Evolutionary conservation across 2,888 invertebrate genomes (phyloP), one percentile per base, ranked within the genome.

Genomic region (Metacarcinus magister): DNA sequence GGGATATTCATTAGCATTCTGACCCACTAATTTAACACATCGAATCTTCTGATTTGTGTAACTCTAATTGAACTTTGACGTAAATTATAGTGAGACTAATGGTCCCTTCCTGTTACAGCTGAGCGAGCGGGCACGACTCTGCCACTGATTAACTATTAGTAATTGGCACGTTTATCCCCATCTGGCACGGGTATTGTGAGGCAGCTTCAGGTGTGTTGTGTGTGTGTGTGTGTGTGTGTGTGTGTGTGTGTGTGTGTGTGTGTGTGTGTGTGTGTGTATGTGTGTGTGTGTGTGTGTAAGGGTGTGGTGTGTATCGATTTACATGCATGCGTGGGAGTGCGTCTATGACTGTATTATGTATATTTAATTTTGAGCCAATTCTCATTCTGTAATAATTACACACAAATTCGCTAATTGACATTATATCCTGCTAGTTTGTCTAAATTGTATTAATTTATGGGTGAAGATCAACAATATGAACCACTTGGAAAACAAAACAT

Each of bases 1-100:
- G n/a, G 75, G 75, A 75, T 75, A 75, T 75, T 75, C 75, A 75
- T 75, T 75, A 75, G 75, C 28, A 75, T 75, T 75, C 75, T 75
- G 28, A 75, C 75, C 75, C 75, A 2, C 75, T 75, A 75, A 75
- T 75, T 75, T 75, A 75, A 75, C 75, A 75, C 75, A 28, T 75
- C 75, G 75, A 75, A 75, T n/a, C 75, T 75, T n/a, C n/a, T 75
- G 75, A 75, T 75, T 75, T 75, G 75, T 8, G 75, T 75, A 75
- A 75, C 75, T 75, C 75, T 75, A 75, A 75, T 75, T 75, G 75
- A 75, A 75, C 75, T 75, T 75, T 75, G 75, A 75, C 75, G 23
- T n/a, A 75, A 75, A 75, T 75, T 75, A 23, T 23, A 75, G n/a
- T n/a, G 75, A n/a, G 23, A 75, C 75, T 75, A n/a, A 75, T 75